These are phyloP conservation scores for Oxygymnocypris stewartii DNA, from an alignment of 2,113 vertebrate species.

Conservation along the genomic window DNA sequence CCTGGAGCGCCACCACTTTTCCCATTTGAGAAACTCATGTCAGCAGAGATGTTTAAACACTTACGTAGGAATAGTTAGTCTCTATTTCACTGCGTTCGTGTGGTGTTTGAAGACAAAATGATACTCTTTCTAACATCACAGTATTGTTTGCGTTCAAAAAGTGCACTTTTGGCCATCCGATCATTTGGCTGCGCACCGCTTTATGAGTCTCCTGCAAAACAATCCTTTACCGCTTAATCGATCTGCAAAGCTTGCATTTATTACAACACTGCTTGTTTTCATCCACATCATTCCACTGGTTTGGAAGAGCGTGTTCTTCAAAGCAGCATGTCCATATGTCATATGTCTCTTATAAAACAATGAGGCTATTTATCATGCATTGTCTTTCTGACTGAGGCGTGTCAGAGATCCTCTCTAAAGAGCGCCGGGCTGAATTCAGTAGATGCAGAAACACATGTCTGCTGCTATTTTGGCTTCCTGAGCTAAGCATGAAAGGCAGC, in stretches of 20 bases:
- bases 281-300: not conserved
- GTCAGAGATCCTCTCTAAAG: not conserved
- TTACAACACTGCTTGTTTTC: not conserved
- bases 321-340: not conserved
- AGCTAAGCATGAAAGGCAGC: constrained; percentile 28
- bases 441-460: not conserved
- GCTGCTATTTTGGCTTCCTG: not conserved
- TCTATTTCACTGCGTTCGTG: not conserved
- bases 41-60: not conserved
- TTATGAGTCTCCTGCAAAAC: not conserved
- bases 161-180: too few relatives aligned
- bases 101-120: not conserved
- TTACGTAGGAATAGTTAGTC: not conserved
- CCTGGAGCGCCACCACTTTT: not conserved
- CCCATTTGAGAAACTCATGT: not conserved
- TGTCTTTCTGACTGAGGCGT: not conserved
- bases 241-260: not conserved
- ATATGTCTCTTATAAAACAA: not conserved
- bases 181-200: too few relatives aligned
- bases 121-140: too few relatives aligned
- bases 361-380: not conserved
- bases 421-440: not conserved
- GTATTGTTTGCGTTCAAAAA: too few relatives aligned
- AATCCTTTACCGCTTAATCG: not conserved
- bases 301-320: not conserved